These are phyloP conservation scores for Petromus typicus DNA, from an alignment of 2,113 vertebrate species.

Conservation along the genomic window DNA sequence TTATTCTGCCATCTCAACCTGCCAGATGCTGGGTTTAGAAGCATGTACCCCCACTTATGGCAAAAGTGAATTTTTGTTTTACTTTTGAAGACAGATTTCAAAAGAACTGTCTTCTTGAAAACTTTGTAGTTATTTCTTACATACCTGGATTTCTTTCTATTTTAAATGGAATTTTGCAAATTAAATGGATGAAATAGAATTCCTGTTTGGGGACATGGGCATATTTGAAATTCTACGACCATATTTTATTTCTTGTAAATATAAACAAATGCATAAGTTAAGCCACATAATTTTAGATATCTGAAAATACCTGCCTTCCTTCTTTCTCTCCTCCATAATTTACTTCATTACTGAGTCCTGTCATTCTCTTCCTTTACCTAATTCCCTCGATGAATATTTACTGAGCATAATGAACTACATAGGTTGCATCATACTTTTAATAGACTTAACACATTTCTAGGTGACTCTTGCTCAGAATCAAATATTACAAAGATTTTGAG, in stretches of 20 bases:
- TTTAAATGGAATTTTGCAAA: conserved; percentile 10
- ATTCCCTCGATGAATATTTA: background rate
- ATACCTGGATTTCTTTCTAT: background rate
- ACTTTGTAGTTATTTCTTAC: background rate
- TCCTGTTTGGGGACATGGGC: background rate
- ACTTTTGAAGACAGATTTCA: background rate
- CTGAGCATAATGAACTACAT: background rate
- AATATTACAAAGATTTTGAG: background rate
- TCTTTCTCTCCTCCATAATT: too few species aligned
- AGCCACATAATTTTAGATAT: background rate
- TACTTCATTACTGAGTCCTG: fast-evolving
- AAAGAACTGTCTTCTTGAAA: background rate
- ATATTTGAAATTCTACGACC: background rate
- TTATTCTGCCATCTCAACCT: background rate
- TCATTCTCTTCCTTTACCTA: background rate
- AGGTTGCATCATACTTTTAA: background rate
- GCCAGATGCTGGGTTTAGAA: background rate
- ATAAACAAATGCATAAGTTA: background rate
- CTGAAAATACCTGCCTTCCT: background rate
- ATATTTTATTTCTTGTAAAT: conserved; percentile 21
- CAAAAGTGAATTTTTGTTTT: background rate
- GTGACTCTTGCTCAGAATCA: background rate
- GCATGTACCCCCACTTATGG: too few species aligned
- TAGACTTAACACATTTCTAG: background rate
- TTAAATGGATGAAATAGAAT: background rate